phyloP scores from a whole-genome alignment of 2,888 invertebrate species.

The Andricus quercusramuli region DNA sequence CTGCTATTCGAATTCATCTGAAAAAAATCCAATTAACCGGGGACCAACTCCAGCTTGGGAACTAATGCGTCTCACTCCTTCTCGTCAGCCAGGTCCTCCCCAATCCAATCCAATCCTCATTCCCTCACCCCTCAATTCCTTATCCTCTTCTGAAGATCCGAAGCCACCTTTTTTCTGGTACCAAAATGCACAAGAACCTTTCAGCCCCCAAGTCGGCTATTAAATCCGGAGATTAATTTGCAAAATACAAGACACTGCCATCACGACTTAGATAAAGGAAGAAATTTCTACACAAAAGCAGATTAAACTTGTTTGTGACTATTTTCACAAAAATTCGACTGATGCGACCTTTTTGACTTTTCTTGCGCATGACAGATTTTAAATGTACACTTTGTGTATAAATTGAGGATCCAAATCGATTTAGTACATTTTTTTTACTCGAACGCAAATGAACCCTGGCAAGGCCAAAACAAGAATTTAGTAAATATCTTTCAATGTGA shows the following conservation, averaged over 20 bases:
- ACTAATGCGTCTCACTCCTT: constrained; percentile 6
- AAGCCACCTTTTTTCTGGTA: neutral
- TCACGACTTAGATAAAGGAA: neutral
- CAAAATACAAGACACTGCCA: neutral
- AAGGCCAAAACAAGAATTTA: too few relatives aligned
- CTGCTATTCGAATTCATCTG: constrained; percentile 1
- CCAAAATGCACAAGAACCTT: constrained; percentile 3
- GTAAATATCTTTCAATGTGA: too few relatives aligned
- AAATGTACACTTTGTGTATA: too few relatives aligned
- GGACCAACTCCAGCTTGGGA: constrained; percentile 2
- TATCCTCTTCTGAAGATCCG: neutral
- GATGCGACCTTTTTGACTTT: too few relatives aligned
- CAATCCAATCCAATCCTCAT: neutral
- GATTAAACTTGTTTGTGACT: neutral
- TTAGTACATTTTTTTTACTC: too few relatives aligned
- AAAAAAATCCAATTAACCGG: constrained; percentile 9
- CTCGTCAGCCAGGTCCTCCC: neutral
- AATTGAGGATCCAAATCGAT: too few relatives aligned
- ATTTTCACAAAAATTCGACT: neutral
- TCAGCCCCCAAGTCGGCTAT: neutral
- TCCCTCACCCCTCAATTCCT: neutral
- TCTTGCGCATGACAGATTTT: too few relatives aligned
- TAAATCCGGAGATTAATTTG: constrained; percentile 3
- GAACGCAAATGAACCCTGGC: too few relatives aligned
- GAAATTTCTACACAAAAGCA: neutral